Base-by-base conservation (phyloP, 1,140 invertebrate species). In the Asbolus verrucosus region DNA sequence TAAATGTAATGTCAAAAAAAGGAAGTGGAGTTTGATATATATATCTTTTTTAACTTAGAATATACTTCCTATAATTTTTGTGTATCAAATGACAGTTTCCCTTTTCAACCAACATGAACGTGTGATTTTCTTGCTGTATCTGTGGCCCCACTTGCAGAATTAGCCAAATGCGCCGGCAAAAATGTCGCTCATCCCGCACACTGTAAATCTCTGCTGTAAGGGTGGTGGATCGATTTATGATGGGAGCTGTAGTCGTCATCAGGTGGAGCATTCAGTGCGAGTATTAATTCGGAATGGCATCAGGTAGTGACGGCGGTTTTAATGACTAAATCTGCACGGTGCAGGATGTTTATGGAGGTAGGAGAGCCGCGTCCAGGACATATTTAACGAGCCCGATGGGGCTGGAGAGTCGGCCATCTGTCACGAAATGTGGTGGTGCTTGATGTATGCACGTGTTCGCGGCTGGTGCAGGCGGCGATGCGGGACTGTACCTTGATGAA, bases 271-370 rank as follows among this genome's bases (percentile, higher is more conserved):
- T 63, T 24, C 14, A 24, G 27, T 27, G 16, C 18, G 43, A 54
- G 38, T 65, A 68, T 72, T 72, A 72, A 72, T 72, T 50, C 18
- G 11, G 46, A 59, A 50, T 62, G 59, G 36, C 70, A 72, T 65
- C 70, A 67, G 70, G 66, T 69, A 72, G 15, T 72, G 70, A 72
- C 70, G 66, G 43, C 66, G 27, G 46, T 69, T 72, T 72, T 65
- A 72, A 72, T 72, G 66, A 68, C 50, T 63, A 72, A 72, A 69
- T 72, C 61, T 69, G 39, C 19, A 65, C 24, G 59, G 59, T 46
- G 27, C 27, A 16, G 67, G 60, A 69, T 63, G 54, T 67, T 43
- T 67, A 68, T 67, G 65, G 36, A 27, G 9, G 18, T 19, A 21
- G 33, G 50, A 11, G 16, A 18, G 30, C 33, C 19, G 61, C 39